Base-by-base conservation (phyloP, 2,888 invertebrate species). In the Yponomeuta malinellus region DNA sequence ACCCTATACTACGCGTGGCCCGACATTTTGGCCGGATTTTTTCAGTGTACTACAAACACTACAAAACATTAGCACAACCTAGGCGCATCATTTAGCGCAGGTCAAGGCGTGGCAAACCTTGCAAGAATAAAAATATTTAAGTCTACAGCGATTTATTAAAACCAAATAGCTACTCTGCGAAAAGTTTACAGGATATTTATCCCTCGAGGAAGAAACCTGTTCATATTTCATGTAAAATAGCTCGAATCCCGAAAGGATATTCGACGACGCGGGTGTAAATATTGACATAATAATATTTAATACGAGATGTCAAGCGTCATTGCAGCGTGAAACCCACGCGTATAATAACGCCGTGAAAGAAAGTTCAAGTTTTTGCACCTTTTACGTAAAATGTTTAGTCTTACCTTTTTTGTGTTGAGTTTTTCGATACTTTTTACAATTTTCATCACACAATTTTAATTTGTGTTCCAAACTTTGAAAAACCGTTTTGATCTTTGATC, bases 161-260 rank as follows among this genome's bases (percentile, higher is more conserved):
- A 43, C 8, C 43, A 43, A 43, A 43, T 9, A 43, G 8, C 43
- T 43, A 5, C 9, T 43, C 43, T 6, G 43, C 5, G 43, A 59
- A 59, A 1, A 15, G 15, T 59, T 59, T 9, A 43, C 43, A 8
- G 43, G 1, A 43, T 43, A 43, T 43, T 33, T 33, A 2, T 43
- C 43, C 43, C 1, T 43, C 43, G 43, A 8, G 43, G 43, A 43
- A 43, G 52, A 59, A 70, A 70, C 64, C 43, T 64, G 10, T 64
- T 10, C 64, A 64, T 64, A 29, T 64, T 64, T 23, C n/a, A 64
- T 64, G 52, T 15, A 64, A 64, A 64, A 63, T 63, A 59, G 52
- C 52, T 59, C 12, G 29, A 64, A 70, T 63, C 69, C 48, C 10
- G 2, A 29, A 69, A 48, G 48, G 64, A 59, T 59, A 52, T 59